These are phyloP conservation scores for Stichopus horrens DNA, from an alignment of 53 echinoderm and acorn worm genomes.

Conservation along the genomic window DNA sequence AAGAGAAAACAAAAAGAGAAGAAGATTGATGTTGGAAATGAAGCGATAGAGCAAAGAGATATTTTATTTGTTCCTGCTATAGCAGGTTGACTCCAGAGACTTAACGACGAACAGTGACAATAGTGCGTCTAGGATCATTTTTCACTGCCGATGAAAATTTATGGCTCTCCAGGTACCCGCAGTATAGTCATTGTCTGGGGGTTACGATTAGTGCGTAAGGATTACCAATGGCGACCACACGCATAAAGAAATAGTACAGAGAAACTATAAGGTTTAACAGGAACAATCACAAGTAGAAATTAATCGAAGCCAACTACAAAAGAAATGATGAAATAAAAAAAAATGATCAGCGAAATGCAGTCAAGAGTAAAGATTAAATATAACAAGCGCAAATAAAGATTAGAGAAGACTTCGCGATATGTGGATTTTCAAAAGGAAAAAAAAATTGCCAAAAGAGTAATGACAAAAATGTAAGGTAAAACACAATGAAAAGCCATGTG, in stretches of 20 bases:
- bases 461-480: too few species aligned
- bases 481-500: too few species aligned
- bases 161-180: constrained; percentile 4
- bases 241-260: not conserved
- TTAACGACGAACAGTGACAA: not conserved
- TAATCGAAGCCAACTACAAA: too few species aligned
- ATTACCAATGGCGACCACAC: not conserved
- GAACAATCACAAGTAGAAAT: not conserved
- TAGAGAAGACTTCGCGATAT: too few species aligned
- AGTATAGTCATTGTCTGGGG: not conserved
- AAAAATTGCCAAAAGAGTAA: too few species aligned
- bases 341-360: too few species aligned
- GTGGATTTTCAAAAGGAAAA: too few species aligned
- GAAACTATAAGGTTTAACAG: not conserved
- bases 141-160: not conserved
- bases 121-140: not conserved
- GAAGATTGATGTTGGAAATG: constrained; percentile 1
- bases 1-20: too few species aligned
- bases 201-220: too few species aligned
- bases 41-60: not conserved
- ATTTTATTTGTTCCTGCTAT: not conserved
- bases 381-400: too few species aligned
- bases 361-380: too few species aligned
- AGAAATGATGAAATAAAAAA: too few species aligned
- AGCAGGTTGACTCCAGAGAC: not conserved